A percentile compares a stretch with the other conserved stretches of the same genome.
These are phyloP conservation scores for Perccottus glenii DNA, from an alignment of 2,113 vertebrate species.

Conservation along the genomic window DNA sequence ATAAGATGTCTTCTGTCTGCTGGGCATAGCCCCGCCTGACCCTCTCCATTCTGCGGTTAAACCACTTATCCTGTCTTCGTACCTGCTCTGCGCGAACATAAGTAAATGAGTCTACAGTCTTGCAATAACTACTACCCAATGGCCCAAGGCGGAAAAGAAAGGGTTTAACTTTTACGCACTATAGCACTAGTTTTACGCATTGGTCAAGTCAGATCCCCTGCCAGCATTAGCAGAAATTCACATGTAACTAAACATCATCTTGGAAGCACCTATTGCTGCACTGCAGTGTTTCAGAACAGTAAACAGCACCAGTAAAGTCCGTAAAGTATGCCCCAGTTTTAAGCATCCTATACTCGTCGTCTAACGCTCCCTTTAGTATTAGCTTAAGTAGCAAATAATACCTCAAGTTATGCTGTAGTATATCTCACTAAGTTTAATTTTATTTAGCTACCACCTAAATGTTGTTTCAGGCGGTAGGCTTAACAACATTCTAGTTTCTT, in stretches of 20 bases:
- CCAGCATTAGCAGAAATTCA: no score
- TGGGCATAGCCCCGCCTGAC: constrained; percentile 48
- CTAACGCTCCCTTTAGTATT: no score
- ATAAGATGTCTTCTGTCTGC: constrained; percentile 35
- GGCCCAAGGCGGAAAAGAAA: neutral
- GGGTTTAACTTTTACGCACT: neutral
- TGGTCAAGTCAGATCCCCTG: neutral
- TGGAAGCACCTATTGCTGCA: neutral
- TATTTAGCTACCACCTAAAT: no score
- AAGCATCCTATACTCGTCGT: no score
- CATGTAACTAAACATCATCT: neutral
- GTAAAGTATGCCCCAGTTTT: no score
- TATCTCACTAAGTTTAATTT: no score
- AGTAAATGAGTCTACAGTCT: neutral
- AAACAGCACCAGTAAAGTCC: no score
- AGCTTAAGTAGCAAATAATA: no score
- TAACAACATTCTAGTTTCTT: no score
- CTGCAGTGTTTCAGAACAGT: neutral
- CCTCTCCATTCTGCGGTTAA: constrained; percentile 41
- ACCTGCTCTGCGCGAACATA: constrained; percentile 36
- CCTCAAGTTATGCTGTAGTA: no score
- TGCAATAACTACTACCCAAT: neutral
- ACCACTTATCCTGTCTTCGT: constrained; percentile 15
- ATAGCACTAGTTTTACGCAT: constrained; percentile 3
- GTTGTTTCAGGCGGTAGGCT: no score